Conservation (phyloP, 2,888 invertebrate genomes). For the Caenorhabditis sp. region DNA sequence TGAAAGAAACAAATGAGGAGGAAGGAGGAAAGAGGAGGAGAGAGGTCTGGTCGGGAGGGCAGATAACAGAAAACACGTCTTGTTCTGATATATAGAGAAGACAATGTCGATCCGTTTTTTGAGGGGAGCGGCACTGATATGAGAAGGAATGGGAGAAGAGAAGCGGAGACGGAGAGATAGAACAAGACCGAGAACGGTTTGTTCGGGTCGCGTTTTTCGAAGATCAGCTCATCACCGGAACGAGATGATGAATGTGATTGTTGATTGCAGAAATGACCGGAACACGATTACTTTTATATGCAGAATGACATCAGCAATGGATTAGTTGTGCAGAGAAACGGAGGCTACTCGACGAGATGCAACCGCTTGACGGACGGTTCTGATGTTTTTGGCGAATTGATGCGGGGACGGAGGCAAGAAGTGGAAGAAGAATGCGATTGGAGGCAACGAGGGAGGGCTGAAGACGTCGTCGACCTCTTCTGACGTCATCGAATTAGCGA, state of each 20-base stretch:
- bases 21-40: too few species aligned
- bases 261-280: conserved; percentile 10
- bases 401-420: conserved; percentile 2
- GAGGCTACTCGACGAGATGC: conserved; percentile 27
- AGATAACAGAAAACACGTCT: conserved; percentile 48
- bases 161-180: neutral
- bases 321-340: conserved; percentile 21
- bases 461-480: conserved; percentile 27
- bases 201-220: neutral
- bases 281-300: conserved; percentile 34
- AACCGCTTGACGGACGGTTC: conserved; percentile 49
- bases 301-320: conserved; percentile 12
- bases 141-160: neutral
- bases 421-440: neutral
- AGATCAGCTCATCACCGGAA: neutral
- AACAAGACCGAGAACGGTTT: conserved; percentile 4
- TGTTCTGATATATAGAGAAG: conserved; percentile 9
- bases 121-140: neutral
- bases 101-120: conserved; percentile 19
- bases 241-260: neutral
- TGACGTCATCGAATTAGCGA: conserved; percentile 45
- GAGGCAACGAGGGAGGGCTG: neutral
- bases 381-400: conserved; percentile 61
- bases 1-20: conserved; percentile 13
- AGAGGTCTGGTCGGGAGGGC: conserved; percentile 6